Percentiles rank a stretch among this genome's conserved stretches.
Conservation (phyloP, 2,113 vertebrate genomes). For the Todiramphus chloris region DNA sequence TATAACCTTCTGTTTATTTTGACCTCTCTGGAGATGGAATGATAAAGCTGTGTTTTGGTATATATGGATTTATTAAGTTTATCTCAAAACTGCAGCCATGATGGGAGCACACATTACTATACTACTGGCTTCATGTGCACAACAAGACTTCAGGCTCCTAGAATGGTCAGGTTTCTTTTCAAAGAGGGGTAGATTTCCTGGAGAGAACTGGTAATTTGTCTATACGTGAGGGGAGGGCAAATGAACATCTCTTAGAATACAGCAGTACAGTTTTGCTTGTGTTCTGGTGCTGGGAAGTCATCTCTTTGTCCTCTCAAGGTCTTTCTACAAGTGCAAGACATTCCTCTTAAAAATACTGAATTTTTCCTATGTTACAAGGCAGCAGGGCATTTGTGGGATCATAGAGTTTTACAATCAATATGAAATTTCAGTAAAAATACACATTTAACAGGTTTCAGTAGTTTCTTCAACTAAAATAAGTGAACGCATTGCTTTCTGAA, state of each 20-base stretch:
- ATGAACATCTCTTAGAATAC: background rate
- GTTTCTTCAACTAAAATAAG: background rate
- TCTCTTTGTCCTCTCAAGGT: background rate
- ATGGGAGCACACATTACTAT: background rate
- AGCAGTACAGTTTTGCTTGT: background rate
- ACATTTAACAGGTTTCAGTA: background rate
- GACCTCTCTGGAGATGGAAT: background rate
- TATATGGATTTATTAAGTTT: background rate
- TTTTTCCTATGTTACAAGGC: background rate
- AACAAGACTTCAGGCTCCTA: background rate
- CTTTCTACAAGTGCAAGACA: background rate
- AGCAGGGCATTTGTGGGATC: background rate
- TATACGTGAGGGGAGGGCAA: background rate
- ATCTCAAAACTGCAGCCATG: background rate
- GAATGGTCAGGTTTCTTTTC: background rate
- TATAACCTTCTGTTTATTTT: background rate
- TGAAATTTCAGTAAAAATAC: background rate
- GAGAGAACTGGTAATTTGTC: background rate
- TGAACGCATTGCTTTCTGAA: background rate
- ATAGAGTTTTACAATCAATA: background rate
- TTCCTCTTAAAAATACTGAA: background rate
- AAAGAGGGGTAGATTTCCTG: background rate
- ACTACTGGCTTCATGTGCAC: background rate
- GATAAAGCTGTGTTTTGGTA: background rate
- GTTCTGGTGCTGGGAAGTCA: background rate